Percentiles rank a stretch among this genome's conserved stretches.
Conservation (phyloP, 2,797 vertebrate genomes). For the Onychomys leucogaster region DNA sequence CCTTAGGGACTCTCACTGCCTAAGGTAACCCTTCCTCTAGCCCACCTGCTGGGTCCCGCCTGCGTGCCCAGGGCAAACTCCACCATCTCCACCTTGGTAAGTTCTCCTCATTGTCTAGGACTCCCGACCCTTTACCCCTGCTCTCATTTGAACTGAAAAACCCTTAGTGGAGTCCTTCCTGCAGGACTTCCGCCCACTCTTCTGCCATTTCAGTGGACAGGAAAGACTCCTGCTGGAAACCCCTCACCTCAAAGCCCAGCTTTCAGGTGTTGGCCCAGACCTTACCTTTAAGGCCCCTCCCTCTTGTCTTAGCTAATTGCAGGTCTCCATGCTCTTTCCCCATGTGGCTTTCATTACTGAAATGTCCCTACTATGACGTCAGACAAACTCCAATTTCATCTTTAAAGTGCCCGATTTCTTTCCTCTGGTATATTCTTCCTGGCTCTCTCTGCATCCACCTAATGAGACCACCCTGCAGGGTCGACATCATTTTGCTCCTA, state of each 20-base stretch:
- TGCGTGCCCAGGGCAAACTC: background rate
- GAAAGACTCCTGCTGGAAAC: background rate
- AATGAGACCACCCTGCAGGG: background rate
- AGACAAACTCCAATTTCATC: conserved; percentile 33
- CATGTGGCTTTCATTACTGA: conserved; percentile 2
- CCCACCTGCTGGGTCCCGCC: background rate
- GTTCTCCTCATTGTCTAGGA: background rate
- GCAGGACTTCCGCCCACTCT: no score
- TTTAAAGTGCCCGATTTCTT: conserved; percentile 7
- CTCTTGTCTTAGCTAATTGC: background rate
- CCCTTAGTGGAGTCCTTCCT: background rate
- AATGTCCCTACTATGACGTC: background rate
- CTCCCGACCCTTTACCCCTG: background rate
- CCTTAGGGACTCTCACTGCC: background rate
- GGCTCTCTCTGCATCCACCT: background rate
- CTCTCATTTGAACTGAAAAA: background rate
- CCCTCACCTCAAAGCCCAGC: background rate
- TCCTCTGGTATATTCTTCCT: background rate
- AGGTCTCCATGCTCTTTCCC: background rate
- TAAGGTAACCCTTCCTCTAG: background rate
- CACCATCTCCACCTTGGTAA: background rate
- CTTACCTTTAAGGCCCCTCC: background rate
- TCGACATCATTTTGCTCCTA: background rate
- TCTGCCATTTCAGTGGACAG: background rate
- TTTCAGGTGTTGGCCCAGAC: background rate